These are phyloP conservation scores for Rafetus swinhoei DNA, from an alignment of 2,113 vertebrate species.

Conservation along the genomic window DNA sequence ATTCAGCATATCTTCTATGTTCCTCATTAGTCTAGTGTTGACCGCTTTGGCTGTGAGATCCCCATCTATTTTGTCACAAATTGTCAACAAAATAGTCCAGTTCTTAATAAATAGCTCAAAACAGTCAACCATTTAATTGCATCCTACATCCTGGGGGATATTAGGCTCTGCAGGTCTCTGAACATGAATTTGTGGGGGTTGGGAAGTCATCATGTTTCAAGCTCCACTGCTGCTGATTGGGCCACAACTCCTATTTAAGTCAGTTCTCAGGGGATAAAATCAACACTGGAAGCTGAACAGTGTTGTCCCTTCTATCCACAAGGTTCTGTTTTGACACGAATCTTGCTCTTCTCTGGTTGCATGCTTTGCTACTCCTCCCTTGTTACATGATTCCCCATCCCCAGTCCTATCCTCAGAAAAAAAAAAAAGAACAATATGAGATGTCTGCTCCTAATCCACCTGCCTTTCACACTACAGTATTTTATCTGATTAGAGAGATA, in stretches of 20 bases:
- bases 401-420: no score
- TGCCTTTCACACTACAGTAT: neutral
- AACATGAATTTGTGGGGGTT: neutral
- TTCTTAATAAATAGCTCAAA: neutral
- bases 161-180: neutral
- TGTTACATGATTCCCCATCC: neutral
- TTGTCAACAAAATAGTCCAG: neutral
- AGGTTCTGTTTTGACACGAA: neutral
- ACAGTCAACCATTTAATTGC: neutral
- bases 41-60: neutral
- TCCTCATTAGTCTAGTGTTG: neutral
- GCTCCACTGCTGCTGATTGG: neutral
- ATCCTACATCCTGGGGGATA: neutral
- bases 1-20: neutral
- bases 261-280: neutral
- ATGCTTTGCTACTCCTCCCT: neutral
- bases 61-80: neutral
- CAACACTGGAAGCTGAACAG: neutral
- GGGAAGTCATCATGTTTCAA: neutral
- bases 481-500: neutral
- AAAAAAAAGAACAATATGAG: no score
- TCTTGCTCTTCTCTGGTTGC: neutral
- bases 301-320: neutral
- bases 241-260: neutral
- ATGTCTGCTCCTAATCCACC: neutral